Evolutionary conservation across 2,113 vertebrate species (phyloP), one percentile per base, ranked within the genome.

Genomic region (Fregetta grallaria): DNA sequence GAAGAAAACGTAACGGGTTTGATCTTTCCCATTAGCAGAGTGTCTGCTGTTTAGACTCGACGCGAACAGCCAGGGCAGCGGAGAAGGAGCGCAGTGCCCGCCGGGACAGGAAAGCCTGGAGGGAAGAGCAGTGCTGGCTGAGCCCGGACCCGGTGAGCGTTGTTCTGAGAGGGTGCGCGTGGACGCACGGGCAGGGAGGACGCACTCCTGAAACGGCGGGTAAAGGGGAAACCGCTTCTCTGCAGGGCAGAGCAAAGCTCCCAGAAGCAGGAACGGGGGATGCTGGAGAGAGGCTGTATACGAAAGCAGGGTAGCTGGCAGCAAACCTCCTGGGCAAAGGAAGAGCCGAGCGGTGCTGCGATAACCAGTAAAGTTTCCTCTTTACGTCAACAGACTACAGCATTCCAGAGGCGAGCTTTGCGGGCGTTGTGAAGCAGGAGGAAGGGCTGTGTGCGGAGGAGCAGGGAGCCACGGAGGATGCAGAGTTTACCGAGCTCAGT

Each of bases 31-130:
- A 1, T 7, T 81, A 45, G 62, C 77, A 94, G 94, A 94, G 38
- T 20, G 16, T 27, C 61, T 90, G 74, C 71, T 92, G 36, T 66
- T 93, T 30, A 83, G 87, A 17, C 71, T 72, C 6, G 53, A 55
- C 5, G 62, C 6, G 20, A 71, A 34, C 74, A 58, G 67, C 56
- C 87, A 61, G 63, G 76, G 52, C 29, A 26, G 88, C 61, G 12
- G 56, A 5, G 52, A 15, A 78, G 93, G 53, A 70, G 34, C 1
- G 0, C 52, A 3, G 15, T 25, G 45, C 25, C 42, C 8, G 1
- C 9, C 14, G 29, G 70, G 68, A 14, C 63, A 53, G 78, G 66
- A 83, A 12, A 8, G 23, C 26, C 78, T 18, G 29, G 63, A 77
- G 32, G 92, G 59, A 58, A 52, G 59, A 45, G 7, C 36, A 6